Base-by-base conservation (phyloP, 2,797 vertebrate species). In the Takifugu rubripes region DNA sequence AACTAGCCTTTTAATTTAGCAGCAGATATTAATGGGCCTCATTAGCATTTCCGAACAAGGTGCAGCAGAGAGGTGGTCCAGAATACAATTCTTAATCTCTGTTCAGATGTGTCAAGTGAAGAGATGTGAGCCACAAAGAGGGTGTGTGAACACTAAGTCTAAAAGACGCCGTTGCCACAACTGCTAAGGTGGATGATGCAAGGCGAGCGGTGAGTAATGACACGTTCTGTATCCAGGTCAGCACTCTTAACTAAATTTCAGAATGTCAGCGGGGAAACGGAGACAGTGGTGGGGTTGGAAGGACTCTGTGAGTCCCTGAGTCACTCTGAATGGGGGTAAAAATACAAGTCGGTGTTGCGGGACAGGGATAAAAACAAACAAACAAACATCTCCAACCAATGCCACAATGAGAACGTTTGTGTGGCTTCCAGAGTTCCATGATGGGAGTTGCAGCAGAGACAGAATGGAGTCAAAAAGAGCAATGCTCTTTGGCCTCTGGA, bases 1-100 rank as follows among this genome's bases (percentile, higher is more conserved):
- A 70, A 87, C 87, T 90, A 88, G 88, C 79, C 86, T 90, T 89
- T 88, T 75, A 84, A 88, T 87, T 87, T 85, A 90, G 77, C 70
- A 77, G 79, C 73, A 75, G 74, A 82, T 79, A 87, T 84, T 82
- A 85, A 87, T 83, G 73, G 61, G 75, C 72, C 61, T 21, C 59
- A 68, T 78, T 74, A 52, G 70, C 81, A 84, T 87, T 71, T 78
- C 66, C 83, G 87, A 65, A 76, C 87, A 80, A 77, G 81, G 79
- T 46, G 36, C 71, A 72, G 68, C 72, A 70, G 16, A 60, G 65
- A 53, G 31, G 63, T 61, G 53, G 25, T 56, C 61, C 42, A 70
- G 65, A 72, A 54, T 59, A 47, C 51, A 53, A 48, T 53, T 69
- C 6, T 62, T n/a, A n/a, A 14, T 49, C 58, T 59, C 52, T 53